These are phyloP conservation scores for Cephonodes hylas DNA, from an alignment of 2,888 invertebrate genomes.

Conservation along the genomic window DNA sequence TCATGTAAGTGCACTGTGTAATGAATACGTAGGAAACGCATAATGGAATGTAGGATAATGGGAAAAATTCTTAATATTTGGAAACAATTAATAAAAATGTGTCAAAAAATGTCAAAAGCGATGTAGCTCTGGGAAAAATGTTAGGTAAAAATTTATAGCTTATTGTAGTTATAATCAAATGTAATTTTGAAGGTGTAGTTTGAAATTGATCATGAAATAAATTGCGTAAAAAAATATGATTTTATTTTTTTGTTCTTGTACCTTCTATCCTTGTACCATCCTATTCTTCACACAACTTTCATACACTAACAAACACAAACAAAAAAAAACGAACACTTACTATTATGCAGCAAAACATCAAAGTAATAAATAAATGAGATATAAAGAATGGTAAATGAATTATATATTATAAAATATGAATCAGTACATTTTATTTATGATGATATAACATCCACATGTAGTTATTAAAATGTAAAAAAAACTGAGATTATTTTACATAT, in stretches of 20 bases:
- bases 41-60: constrained; percentile 61
- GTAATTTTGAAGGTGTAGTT: constrained; percentile 80
- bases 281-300: no score
- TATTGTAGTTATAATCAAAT: constrained; percentile 79
- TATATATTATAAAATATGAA: no score
- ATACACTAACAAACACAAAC: no score
- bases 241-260: constrained; percentile 18
- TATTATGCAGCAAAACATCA: no score
- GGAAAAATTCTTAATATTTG: constrained; percentile 51
- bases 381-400: no score
- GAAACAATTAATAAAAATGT: constrained; percentile 64
- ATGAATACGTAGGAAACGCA: constrained; percentile 61
- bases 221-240: constrained; percentile 53
- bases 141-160: constrained; percentile 77
- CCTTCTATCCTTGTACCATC: not conserved
- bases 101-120: constrained; percentile 67
- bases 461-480: no score
- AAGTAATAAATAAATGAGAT: not conserved
- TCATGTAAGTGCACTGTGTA: constrained; percentile 37
- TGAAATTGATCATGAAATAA: constrained; percentile 78
- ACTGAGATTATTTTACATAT: no score
- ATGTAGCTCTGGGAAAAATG: constrained; percentile 59
- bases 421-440: no score
- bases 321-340: no score
- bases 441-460: no score